These are phyloP conservation scores for Endotricha flammealis DNA, from an alignment of 2,888 invertebrate genomes.

Conservation along the genomic window DNA sequence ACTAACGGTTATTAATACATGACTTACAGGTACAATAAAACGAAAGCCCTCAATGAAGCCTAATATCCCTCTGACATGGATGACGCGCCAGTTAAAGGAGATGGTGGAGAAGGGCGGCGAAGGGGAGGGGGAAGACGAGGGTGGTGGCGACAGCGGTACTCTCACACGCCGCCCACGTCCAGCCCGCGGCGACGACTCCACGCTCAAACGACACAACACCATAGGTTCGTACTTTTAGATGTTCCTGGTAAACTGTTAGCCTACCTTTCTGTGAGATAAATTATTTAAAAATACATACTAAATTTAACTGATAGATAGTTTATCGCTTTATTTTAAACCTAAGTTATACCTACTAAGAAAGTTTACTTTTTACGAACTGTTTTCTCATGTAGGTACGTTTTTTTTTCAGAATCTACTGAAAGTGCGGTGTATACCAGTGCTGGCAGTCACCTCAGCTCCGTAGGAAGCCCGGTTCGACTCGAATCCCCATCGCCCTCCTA, in stretches of 20 bases:
- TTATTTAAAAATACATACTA: no score
- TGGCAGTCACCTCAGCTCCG: conserved; percentile 30
- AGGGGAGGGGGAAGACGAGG: conserved; percentile 43
- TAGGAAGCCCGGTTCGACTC: conserved; percentile 37
- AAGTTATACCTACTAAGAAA: no score
- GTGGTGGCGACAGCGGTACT: conserved; percentile 76
- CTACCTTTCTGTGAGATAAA: no score
- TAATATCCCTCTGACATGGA: conserved; percentile 92
- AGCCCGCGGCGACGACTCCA: conserved; percentile 50
- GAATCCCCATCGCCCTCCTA: conserved; percentile 47
- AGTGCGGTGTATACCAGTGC: conserved; percentile 35
- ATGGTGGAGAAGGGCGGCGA: conserved; percentile 83
- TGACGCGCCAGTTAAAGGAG: conserved; percentile 93
- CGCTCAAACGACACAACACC: conserved; percentile 57
- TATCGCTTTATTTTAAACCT: no score
- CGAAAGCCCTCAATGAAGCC: conserved; percentile 95
- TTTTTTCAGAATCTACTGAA: conserved; percentile 42
- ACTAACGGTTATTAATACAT: conserved; percentile 6
- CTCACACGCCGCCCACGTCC: conserved; percentile 74
- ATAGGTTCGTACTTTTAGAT: conserved; percentile 48
- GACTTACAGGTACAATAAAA: conserved; percentile 88
- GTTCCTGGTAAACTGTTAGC: no score
- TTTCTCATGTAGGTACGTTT: not conserved
- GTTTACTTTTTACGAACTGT: no score
- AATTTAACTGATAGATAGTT: no score